Conservation (phyloP, 2,113 vertebrate species). For the Barnardius zonarius region DNA sequence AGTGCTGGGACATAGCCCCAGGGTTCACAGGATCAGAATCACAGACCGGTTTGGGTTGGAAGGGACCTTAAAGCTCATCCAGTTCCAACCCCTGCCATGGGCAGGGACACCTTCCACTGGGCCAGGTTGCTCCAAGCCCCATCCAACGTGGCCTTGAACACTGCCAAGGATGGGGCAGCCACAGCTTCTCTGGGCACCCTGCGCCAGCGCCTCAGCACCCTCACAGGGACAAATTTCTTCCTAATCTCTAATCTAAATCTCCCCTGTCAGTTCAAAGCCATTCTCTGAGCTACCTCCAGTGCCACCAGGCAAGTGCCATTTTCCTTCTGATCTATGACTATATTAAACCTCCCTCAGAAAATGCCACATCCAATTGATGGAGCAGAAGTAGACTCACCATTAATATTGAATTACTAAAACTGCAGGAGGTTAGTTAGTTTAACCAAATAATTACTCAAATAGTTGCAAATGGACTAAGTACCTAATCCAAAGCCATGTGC, state of each 20-base stretch:
- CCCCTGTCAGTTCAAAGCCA: neutral
- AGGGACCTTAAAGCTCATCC: neutral
- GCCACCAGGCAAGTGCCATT: neutral
- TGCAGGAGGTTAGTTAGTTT: slow-evolving; percentile 35
- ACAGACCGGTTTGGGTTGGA: neutral
- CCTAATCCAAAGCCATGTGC: neutral
- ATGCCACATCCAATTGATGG: neutral
- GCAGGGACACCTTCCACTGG: neutral
- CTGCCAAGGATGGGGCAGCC: neutral
- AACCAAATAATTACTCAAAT: neutral
- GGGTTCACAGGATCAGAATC: neutral
- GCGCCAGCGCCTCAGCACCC: neutral
- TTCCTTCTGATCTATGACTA: neutral
- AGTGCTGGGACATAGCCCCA: neutral
- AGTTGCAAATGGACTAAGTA: neutral
- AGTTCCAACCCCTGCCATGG: neutral
- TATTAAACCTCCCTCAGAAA: neutral
- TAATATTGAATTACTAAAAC: neutral
- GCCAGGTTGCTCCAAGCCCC: neutral
- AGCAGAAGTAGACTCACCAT: neutral
- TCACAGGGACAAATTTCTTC: neutral
- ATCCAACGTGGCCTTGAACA: neutral
- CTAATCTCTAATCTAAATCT: neutral
- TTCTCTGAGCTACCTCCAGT: rapidly evolving
- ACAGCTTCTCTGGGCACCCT: neutral